A percentile compares a stretch with the other conserved stretches of the same genome.
Evolutionary conservation across 2,113 vertebrate species (phyloP).

Genomic region (Heterotis niloticus): DNA sequence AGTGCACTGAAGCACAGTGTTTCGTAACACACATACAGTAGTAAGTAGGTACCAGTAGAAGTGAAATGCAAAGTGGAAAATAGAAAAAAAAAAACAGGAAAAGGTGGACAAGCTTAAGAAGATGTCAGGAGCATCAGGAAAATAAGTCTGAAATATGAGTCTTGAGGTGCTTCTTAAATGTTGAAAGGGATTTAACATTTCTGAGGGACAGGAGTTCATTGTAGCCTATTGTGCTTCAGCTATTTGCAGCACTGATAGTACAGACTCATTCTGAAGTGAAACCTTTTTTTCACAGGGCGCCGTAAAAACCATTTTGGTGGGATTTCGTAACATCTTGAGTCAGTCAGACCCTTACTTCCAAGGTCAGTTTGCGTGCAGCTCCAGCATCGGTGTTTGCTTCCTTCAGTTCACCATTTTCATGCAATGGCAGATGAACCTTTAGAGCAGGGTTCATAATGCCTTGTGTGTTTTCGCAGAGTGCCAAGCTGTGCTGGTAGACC

Average conservation of each 20-base stretch:
- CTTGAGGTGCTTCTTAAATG: too few relatives aligned
- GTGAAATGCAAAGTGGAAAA: too few relatives aligned
- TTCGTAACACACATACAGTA: too few relatives aligned
- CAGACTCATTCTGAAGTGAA: background rate
- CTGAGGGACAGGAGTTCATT: too few relatives aligned
- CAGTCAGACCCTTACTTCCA: conserved; percentile 58
- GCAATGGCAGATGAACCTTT: background rate
- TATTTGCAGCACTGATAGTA: background rate
- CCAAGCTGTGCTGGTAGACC: conserved; percentile 80
- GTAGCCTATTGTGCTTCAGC: background rate
- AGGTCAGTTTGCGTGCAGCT: conserved; percentile 50
- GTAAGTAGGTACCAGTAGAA: too few relatives aligned
- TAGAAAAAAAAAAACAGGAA: too few relatives aligned
- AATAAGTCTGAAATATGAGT: too few relatives aligned
- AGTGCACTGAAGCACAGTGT: too few relatives aligned
- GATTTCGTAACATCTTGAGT: conserved; percentile 81
- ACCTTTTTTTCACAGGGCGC: conserved; percentile 67
- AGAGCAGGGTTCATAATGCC: background rate
- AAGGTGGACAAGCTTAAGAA: too few relatives aligned
- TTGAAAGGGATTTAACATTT: too few relatives aligned
- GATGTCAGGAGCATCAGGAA: too few relatives aligned
- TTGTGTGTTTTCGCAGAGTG: conserved; percentile 67
- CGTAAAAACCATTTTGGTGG: conserved; percentile 83
- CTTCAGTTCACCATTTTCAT: background rate
- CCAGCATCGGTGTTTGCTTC: background rate